phyloP scores from a whole-genome alignment of 2,888 invertebrate genomes.

The Lepas anatifera region DNA sequence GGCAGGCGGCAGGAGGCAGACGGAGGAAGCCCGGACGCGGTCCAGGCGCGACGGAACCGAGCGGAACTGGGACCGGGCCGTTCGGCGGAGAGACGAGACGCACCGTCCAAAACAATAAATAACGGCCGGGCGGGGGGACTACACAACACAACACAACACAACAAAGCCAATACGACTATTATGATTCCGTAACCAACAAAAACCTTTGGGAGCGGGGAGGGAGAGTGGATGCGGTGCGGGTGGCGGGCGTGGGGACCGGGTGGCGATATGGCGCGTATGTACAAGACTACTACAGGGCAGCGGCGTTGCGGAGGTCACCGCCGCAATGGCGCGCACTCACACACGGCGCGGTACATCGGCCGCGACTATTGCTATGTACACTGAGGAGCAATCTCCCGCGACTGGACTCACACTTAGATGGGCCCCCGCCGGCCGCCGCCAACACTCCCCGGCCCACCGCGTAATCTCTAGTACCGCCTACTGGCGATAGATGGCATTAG shows the following conservation, averaged over 20 bases:
- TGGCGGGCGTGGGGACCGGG: not conserved
- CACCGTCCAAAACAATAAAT: conserved; percentile 6
- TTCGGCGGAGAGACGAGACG: too few species aligned
- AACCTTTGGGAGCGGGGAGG: not conserved
- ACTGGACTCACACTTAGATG: too few species aligned
- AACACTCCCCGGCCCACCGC: too few species aligned
- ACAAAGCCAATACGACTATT: not conserved
- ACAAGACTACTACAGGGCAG: not conserved
- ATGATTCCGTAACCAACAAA: not conserved
- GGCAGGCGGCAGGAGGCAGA: too few species aligned
- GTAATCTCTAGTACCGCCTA: too few species aligned
- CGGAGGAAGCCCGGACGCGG: not conserved
- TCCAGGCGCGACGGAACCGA: not conserved
- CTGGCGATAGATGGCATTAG: too few species aligned
- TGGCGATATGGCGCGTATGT: not conserved
- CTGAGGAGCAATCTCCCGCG: too few species aligned
- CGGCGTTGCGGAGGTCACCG: not conserved
- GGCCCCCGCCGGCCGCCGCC: too few species aligned
- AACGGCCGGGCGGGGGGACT: not conserved
- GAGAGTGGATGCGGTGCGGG: not conserved
- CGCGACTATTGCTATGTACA: too few species aligned
- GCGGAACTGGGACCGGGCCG: not conserved
- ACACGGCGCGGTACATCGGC: too few species aligned
- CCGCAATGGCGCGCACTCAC: too few species aligned
- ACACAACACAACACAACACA: not conserved